Conservation (phyloP, 2,888 invertebrate genomes). For the Melanophora roralis region DNA sequence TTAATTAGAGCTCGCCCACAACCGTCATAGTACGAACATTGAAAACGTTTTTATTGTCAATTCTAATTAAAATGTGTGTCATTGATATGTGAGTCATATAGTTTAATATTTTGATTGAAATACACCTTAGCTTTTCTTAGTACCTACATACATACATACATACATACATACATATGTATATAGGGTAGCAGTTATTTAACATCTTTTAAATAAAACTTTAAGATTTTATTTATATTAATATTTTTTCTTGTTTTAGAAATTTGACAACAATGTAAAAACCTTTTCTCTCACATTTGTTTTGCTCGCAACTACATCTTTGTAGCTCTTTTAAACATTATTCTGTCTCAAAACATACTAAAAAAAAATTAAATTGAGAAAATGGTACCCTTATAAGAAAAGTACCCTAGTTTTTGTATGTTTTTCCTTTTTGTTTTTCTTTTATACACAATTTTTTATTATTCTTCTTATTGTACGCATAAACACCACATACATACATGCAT, state of each 20-base stretch:
- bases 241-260: conserved; percentile 26
- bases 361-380: conserved; percentile 9
- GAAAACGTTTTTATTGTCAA: too few relatives aligned
- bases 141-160: too few relatives aligned
- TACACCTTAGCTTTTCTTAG: not conserved
- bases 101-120: not conserved
- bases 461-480: conserved; percentile 1
- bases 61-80: conserved; percentile 22
- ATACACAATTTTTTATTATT: not conserved
- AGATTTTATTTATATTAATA: too few relatives aligned
- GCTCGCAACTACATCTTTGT: not conserved
- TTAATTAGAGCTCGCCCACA: too few relatives aligned
- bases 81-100: conserved; percentile 15
- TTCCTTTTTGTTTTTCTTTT: conserved; percentile 11
- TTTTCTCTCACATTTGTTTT: conserved; percentile 13
- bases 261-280: conserved; percentile 34
- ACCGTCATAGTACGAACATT: too few relatives aligned
- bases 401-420: not conserved
- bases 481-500: not conserved
- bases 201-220: too few relatives aligned
- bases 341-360: not conserved
- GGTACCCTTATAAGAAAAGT: conserved; percentile 24
- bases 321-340: conserved; percentile 19
- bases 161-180: too few relatives aligned
- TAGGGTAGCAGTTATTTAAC: not conserved